Evolutionary conservation across 2,888 invertebrate species (phyloP).

Genomic region (Noctua pronuba): DNA sequence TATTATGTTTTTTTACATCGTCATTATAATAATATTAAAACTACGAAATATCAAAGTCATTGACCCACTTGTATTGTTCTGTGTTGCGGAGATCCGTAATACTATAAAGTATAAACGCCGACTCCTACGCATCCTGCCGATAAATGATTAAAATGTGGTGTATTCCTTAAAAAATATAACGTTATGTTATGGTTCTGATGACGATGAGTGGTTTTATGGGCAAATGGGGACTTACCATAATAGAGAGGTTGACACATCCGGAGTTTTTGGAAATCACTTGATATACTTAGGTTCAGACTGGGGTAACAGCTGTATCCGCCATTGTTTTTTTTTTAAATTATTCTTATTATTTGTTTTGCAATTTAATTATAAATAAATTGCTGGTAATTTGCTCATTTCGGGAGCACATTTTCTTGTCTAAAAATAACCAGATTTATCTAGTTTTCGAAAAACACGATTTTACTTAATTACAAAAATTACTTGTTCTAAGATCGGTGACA

Average conservation of each 20-base stretch:
- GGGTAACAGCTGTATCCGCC: background rate
- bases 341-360: background rate
- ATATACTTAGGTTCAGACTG: background rate
- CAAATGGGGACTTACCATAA: background rate
- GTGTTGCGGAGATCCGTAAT: slow-evolving; percentile 62
- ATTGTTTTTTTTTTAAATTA: slow-evolving; percentile 16
- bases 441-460: background rate
- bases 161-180: slow-evolving; percentile 24
- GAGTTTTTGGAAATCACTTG: background rate
- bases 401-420: background rate
- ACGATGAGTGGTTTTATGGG: slow-evolving; percentile 2
- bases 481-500: background rate
- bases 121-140: slow-evolving; percentile 67
- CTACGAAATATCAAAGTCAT: slow-evolving; percentile 55
- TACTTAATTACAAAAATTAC: background rate
- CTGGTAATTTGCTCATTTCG: background rate
- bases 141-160: slow-evolving; percentile 45
- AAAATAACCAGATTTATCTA: background rate
- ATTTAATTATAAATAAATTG: no score
- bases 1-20: slow-evolving; percentile 5
- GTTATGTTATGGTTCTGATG: slow-evolving; percentile 25
- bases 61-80: slow-evolving; percentile 62
- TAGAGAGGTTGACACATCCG: background rate
- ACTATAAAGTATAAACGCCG: slow-evolving; percentile 32
- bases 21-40: slow-evolving; percentile 31